Conservation (phyloP, 2,888 invertebrate species). For the Melieria omissa region DNA sequence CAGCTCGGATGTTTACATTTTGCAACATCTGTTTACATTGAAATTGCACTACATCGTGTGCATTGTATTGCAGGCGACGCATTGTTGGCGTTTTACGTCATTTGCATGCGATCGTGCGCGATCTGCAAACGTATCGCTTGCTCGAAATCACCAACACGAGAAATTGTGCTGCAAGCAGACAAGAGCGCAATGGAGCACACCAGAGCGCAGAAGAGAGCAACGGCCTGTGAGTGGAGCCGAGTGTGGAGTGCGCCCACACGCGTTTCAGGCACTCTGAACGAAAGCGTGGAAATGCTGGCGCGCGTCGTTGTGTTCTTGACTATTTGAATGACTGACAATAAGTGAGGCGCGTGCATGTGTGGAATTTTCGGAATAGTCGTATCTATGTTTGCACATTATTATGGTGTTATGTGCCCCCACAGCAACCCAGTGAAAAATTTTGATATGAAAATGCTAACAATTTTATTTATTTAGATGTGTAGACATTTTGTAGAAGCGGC, state of each 20-base stretch:
- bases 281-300: no score
- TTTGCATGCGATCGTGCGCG: conserved; percentile 26
- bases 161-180: no score
- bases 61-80: conserved; percentile 19
- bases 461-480: neutral
- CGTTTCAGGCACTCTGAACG: no score
- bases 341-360: conserved; percentile 27
- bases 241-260: no score
- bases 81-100: conserved; percentile 43
- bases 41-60: no score
- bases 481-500: conserved; percentile 32
- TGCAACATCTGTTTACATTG: conserved; percentile 40
- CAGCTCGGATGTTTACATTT: neutral
- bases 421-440: no score
- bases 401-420: neutral
- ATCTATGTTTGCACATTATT: conserved; percentile 1
- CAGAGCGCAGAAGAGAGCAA: no score
- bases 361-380: conserved; percentile 24
- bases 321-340: conserved; percentile 31
- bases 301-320: neutral
- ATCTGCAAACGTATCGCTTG: no score
- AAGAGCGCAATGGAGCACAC: no score
- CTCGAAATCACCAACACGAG: no score
- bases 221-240: no score
- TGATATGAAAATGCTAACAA: no score